Base-by-base conservation (phyloP, 1,140 invertebrate genomes). In the Helicoverpa zea region DNA sequence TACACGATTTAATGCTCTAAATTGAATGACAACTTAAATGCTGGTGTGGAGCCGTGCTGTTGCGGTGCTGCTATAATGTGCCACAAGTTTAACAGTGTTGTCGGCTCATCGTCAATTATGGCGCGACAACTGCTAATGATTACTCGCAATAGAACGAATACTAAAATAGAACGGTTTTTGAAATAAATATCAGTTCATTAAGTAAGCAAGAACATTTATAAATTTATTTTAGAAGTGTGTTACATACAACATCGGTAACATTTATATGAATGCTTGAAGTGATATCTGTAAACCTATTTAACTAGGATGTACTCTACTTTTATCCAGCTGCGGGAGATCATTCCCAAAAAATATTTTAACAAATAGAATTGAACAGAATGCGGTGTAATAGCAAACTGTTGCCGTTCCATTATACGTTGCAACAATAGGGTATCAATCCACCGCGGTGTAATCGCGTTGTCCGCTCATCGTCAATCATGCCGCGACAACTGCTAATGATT, bases 361-460 rank as follows among this genome's bases (percentile, higher is more conserved):
- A 68, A 68, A 68, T 43, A 51, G 18, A 10, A 70, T 14, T 29
- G 30, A 30, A 70, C 47, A 51, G 52, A 70, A n/a, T 54, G 23
- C 49, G 52, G 66, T 54, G n/a, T 54, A 29, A 7, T 18, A 70
- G 49, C 66, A 70, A 70, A 70, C 66, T 70, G 66, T 70, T 70
- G 66, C 66, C 47, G 49, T 54, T 29, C 66, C 11, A 54, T 70
- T 70, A 70, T 54, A 14, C 14, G 2, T 3, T 30, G 9, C 30
- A 29, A 70, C 66, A 70, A 70, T 70, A 54, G 66, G 23, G 51
- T 52, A 70, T 54, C 49, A 70, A 70, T 54, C 51, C 66, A 54
- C 0, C 11, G 18, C 18, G n/a, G 66, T 30, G 29, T 70, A 54
- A 54, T 54, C 11, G 47, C 23, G 30, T 7, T 49, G 66, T 70